A percentile compares a stretch with the other conserved stretches of the same genome.
These are phyloP conservation scores for Actinemys pallida DNA, from an alignment of 2,113 vertebrate genomes.

Conservation along the genomic window DNA sequence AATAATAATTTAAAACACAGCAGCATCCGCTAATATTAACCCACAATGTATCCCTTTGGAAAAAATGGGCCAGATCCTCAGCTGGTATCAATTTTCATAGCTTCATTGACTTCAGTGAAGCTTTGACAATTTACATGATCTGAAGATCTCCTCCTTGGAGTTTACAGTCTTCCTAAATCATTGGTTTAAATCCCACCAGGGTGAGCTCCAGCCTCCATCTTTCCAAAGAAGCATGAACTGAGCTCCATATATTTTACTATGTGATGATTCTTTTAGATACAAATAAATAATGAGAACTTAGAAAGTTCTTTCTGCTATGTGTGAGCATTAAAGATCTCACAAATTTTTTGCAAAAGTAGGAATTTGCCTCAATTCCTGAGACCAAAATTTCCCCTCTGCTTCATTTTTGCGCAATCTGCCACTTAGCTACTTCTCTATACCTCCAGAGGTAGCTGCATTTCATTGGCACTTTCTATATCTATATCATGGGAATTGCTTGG, in stretches of 20 bases:
- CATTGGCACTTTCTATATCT: background rate
- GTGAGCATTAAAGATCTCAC: background rate
- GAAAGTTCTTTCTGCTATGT: background rate
- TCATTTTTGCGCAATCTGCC: background rate
- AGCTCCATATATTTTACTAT: background rate
- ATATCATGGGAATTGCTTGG: background rate
- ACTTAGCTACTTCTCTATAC: background rate
- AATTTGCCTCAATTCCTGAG: background rate
- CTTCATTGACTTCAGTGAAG: background rate
- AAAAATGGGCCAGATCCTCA: background rate
- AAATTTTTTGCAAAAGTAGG: background rate
- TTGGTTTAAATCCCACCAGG: background rate
- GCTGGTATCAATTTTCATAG: background rate
- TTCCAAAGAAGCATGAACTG: background rate
- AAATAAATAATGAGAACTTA: background rate
- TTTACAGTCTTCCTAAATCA: background rate
- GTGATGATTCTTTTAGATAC: background rate
- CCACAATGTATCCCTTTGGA: background rate
- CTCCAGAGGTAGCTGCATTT: background rate
- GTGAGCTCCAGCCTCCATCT: background rate
- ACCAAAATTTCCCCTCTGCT: background rate
- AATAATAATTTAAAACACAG: background rate
- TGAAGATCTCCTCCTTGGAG: background rate
- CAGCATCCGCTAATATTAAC: background rate
- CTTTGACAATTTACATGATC: background rate